phyloP scores from a whole-genome alignment of 2,113 vertebrate genomes.

The Eulemur rufifrons region DNA sequence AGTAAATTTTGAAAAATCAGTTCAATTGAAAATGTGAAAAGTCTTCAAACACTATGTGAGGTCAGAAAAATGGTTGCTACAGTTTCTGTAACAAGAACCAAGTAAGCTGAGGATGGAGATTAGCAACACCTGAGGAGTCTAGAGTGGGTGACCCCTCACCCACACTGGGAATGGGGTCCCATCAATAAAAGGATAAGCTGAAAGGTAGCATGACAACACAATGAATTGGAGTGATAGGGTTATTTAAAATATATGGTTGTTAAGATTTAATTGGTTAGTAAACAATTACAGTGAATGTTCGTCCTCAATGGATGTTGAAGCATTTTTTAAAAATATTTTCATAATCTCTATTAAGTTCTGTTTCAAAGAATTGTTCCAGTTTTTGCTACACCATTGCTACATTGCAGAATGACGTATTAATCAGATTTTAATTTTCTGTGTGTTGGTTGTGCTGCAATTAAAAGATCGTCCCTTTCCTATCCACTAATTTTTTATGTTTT shows the following conservation, averaged over 20 bases:
- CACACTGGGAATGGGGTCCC: neutral
- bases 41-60: neutral
- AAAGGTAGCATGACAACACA: neutral
- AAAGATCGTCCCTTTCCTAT: neutral
- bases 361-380: neutral
- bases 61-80: neutral
- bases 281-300: neutral
- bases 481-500: too few relatives aligned
- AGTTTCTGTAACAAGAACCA: neutral
- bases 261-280: neutral
- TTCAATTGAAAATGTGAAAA: neutral
- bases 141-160: too few relatives aligned
- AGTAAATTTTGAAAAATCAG: neutral
- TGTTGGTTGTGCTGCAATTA: neutral
- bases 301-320: neutral
- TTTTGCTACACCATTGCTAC: neutral
- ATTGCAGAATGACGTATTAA: neutral
- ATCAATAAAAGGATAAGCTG: neutral
- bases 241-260: neutral
- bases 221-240: neutral
- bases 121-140: neutral
- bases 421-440: neutral
- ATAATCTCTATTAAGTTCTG: neutral
- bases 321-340: neutral
- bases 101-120: neutral